Conservation (phyloP, 2,888 invertebrate genomes). For the Agelastica alni region DNA sequence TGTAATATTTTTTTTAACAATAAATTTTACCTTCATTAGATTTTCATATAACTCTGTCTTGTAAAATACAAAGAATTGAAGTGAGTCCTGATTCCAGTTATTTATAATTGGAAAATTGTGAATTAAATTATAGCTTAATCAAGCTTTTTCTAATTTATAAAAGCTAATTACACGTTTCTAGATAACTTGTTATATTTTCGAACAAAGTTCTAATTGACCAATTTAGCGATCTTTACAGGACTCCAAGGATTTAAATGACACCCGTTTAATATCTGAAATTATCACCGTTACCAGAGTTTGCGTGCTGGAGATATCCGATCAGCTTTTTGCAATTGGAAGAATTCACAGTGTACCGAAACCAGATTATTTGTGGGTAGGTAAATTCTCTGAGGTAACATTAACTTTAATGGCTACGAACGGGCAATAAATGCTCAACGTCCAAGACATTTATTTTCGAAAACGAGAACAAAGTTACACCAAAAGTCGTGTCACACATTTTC, state of each 20-base stretch:
- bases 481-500: constrained; percentile 14
- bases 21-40: too few species aligned
- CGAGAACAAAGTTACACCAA: constrained; percentile 19
- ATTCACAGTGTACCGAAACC: constrained; percentile 7
- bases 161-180: too few species aligned
- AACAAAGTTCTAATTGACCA: background rate
- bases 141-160: too few species aligned
- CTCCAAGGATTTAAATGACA: background rate
- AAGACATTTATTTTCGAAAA: constrained; percentile 23
- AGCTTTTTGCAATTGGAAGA: constrained; percentile 11
- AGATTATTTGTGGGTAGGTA: constrained; percentile 19
- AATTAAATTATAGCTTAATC: too few species aligned
- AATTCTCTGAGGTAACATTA: constrained; percentile 18
- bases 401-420: constrained; percentile 20
- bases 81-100: too few species aligned
- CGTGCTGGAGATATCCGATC: background rate
- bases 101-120: too few species aligned
- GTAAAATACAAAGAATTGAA: too few species aligned
- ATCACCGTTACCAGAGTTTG: background rate
- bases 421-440: constrained; percentile 21
- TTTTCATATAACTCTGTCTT: too few species aligned
- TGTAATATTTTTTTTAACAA: too few species aligned
- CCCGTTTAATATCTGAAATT: background rate
- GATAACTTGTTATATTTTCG: background rate
- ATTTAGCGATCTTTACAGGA: background rate